These are phyloP conservation scores for Flexamia atlantica DNA, from an alignment of 2,888 invertebrate species.

Conservation along the genomic window DNA sequence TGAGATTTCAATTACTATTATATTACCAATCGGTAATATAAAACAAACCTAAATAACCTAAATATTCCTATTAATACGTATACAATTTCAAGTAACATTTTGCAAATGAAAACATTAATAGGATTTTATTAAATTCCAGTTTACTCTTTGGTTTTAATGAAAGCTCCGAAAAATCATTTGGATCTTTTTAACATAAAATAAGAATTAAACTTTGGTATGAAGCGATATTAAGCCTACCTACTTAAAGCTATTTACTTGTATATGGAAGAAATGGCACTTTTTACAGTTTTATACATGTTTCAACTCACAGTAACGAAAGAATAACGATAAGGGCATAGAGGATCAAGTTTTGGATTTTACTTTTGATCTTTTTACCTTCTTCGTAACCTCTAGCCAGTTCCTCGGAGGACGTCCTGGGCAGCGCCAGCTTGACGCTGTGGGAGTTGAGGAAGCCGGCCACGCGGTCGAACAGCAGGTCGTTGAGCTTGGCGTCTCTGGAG, in stretches of 20 bases:
- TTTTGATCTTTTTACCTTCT: constrained; percentile 80
- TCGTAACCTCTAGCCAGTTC: constrained; percentile 85
- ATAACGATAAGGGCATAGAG: constrained; percentile 58
- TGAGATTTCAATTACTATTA: too few relatives aligned
- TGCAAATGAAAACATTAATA: not conserved
- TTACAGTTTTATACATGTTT: not conserved
- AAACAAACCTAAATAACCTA: too few relatives aligned
- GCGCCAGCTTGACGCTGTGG: constrained; percentile 87
- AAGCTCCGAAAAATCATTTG: not conserved
- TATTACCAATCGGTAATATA: too few relatives aligned
- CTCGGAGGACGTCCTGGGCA: constrained; percentile 83
- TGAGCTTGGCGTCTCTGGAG: constrained; percentile 84
- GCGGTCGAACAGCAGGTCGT: constrained; percentile 86
- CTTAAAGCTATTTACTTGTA: not conserved
- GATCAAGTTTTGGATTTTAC: constrained; percentile 29
- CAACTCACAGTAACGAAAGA: constrained; percentile 39
- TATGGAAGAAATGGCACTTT: constrained; percentile 1
- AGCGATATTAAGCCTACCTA: not conserved
- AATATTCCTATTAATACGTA: too few relatives aligned
- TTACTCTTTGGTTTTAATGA: not conserved
- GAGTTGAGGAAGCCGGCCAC: constrained; percentile 86
- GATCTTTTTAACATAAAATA: not conserved
- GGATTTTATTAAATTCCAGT: not conserved
- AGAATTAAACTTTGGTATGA: constrained; percentile 7
- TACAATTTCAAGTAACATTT: too few relatives aligned